A percentile compares a stretch with the other conserved stretches of the same genome.
Conservation (phyloP, 2,113 vertebrate genomes). For the Lasiurus borealis region DNA sequence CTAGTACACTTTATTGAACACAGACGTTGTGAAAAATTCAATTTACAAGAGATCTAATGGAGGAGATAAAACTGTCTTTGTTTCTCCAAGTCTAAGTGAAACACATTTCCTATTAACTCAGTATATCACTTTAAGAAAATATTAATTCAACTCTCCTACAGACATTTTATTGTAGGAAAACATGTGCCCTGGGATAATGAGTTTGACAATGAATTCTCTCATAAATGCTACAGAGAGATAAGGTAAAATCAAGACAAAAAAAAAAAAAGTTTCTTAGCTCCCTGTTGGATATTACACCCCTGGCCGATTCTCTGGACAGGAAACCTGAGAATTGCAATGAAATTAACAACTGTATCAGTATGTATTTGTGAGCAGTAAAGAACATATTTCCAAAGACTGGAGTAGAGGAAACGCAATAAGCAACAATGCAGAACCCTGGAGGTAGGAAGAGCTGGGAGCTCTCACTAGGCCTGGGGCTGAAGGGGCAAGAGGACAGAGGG, state of each 20-base stretch:
- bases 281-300: too few relatives aligned
- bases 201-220: not conserved
- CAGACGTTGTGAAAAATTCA: not conserved
- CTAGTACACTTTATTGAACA: not conserved
- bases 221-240: not conserved
- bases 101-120: not conserved
- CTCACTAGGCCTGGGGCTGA: not conserved
- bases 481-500: not conserved
- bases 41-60: not conserved
- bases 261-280: not conserved
- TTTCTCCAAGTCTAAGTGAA: not conserved
- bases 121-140: not conserved
- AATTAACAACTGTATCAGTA: not conserved
- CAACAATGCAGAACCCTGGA: not conserved
- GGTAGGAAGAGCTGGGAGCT: not conserved
- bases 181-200: not conserved
- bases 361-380: not conserved
- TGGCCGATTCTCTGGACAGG: not conserved
- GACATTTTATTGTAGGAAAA: not conserved
- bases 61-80: not conserved
- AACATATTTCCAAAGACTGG: not conserved
- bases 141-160: not conserved
- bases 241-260: not conserved
- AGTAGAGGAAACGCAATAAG: not conserved
- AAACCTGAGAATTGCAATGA: not conserved